Evolutionary conservation across 2,113 vertebrate genomes (phyloP), one percentile per base, ranked within the genome.

Genomic region (Orientallactaga bullata): DNA sequence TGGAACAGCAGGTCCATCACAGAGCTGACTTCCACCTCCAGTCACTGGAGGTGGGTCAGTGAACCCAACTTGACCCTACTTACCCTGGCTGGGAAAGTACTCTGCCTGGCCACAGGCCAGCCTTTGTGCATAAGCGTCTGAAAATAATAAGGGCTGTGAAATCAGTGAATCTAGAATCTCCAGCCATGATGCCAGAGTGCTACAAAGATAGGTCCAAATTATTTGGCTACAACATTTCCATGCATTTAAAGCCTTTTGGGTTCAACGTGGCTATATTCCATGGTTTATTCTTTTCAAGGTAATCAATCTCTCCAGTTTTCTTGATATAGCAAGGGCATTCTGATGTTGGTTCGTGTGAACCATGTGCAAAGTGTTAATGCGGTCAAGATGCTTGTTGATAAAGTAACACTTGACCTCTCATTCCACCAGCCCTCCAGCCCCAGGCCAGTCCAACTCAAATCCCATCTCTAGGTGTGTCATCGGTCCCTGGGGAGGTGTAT

Each of bases 251-350:
- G 3, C 16, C 15, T 66, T 87, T 83, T 15, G 13, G 9, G 61
- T 88, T 88, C 66, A 80, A 83, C 90, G 6, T 26, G 85, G 26
- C n/a, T 71, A 39, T 11, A 7, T 9, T 47, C 13, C 21, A 71
- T 80, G 47, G 12, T 87, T 91, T 76, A 21, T 71, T 90, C 85
- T 61, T 85, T 72, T 74, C n/a, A 66, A 65, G 32, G 65, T 77
- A 30, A 88, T 88, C 47, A n/a, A 85, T 88, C 47, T 58, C 42
- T 51, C 65, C 18, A 47, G 28, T 11, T 76, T 73, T 39, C 71
- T 65, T 51, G 51, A 51, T 51, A 51, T 51, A 7, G 51, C 12
- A 12, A 51, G 12, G 51, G 7, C 7, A 51, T 51, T 51, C 51
- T 51, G 51, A 51, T 51, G 51, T 51, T 51, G 12, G 7, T 51